Percentiles rank a stretch among this genome's conserved stretches.
Conservation (phyloP, 2,888 invertebrate species). For the Chamaedrilus cognettii region DNA sequence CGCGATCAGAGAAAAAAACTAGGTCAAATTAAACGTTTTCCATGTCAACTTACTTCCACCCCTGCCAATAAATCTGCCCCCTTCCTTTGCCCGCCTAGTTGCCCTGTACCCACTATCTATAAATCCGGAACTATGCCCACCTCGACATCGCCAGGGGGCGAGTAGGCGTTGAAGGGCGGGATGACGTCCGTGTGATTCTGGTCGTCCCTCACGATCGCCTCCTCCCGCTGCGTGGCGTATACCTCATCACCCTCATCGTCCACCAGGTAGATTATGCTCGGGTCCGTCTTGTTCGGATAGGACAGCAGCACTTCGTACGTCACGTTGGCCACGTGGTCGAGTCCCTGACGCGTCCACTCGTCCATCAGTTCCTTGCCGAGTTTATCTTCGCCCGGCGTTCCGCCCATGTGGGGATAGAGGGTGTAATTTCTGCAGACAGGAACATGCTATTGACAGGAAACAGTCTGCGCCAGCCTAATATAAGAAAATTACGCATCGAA, state of each 20-base stretch:
- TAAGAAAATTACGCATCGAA: too few species aligned
- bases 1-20: too few species aligned
- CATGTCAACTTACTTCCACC: too few species aligned
- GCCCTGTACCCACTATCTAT: too few species aligned
- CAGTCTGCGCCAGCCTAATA: too few species aligned
- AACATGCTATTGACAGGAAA: background rate
- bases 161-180: conserved; percentile 50
- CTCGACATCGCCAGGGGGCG: conserved; percentile 41
- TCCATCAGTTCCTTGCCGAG: conserved; percentile 39
- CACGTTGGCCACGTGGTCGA: conserved; percentile 40
- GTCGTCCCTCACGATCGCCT: conserved; percentile 30
- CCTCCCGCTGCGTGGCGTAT: conserved; percentile 34
- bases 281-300: conserved; percentile 40
- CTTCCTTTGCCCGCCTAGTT: too few species aligned
- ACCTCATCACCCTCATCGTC: conserved; percentile 21
- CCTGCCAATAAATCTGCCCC: too few species aligned
- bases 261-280: conserved; percentile 38
- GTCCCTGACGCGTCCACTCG: conserved; percentile 39
- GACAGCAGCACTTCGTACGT: conserved; percentile 49
- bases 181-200: conserved; percentile 44
- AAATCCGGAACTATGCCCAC: too few species aligned
- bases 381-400: conserved; percentile 37
- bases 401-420: conserved; percentile 42
- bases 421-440: conserved; percentile 7
- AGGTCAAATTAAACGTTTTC: too few species aligned